Evolutionary conservation across 2,888 invertebrate genomes (phyloP).

Genomic region (Synanthedon tipuliformis): DNA sequence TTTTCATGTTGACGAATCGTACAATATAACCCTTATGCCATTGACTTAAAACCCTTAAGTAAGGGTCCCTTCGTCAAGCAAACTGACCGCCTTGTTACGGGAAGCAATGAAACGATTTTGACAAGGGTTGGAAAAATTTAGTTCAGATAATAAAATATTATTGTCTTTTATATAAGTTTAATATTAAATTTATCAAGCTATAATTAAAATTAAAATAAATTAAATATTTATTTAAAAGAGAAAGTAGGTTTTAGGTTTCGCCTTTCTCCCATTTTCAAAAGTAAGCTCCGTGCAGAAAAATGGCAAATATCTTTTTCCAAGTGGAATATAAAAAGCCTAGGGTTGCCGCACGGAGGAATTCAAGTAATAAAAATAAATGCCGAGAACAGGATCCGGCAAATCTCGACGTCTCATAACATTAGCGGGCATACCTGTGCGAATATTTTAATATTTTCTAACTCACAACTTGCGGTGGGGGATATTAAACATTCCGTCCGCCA

Average conservation of each 20-base stretch:
- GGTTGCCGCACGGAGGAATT: background rate
- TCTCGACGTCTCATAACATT: background rate
- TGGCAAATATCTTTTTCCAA: no score
- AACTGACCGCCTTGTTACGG: conserved; percentile 3
- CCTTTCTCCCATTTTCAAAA: no score
- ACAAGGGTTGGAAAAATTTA: conserved; percentile 3
- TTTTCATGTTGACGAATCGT: no score
- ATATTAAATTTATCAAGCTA: no score
- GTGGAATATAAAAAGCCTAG: background rate
- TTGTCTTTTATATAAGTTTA: no score
- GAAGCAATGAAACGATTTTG: conserved; percentile 3
- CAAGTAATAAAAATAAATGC: background rate
- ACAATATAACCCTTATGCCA: background rate
- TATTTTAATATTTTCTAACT: conserved; percentile 34
- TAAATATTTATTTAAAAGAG: no score
- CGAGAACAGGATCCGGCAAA: background rate
- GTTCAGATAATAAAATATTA: no score
- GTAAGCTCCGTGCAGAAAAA: no score
- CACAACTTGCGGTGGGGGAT: conserved; percentile 16
- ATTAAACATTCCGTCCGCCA: conserved; percentile 36
- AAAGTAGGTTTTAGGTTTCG: no score
- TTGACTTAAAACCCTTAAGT: background rate
- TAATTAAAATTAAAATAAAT: no score
- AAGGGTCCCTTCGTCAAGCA: background rate
- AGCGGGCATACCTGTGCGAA: conserved; percentile 2